Conservation (phyloP, 2,113 vertebrate genomes). For the Oreamnos americanus region DNA sequence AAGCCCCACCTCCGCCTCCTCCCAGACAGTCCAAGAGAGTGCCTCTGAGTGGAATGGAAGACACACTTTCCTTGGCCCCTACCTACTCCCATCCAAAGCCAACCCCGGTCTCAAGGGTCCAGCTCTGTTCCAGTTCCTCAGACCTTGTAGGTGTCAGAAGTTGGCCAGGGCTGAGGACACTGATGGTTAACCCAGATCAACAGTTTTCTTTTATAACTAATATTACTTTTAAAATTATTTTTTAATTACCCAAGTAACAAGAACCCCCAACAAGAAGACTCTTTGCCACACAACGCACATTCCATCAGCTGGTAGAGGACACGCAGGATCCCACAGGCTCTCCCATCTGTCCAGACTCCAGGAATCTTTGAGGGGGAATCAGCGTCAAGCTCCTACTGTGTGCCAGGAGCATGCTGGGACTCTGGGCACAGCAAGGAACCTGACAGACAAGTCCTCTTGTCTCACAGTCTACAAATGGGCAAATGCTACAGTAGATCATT, state of each 20-base stretch:
- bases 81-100: not conserved
- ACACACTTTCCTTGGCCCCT: too few relatives aligned
- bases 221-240: not conserved
- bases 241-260: not conserved
- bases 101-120: not conserved
- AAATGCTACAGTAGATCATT: not conserved
- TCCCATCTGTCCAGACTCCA: not conserved
- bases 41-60: not conserved
- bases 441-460: not conserved
- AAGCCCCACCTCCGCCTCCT: not conserved
- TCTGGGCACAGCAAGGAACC: not conserved
- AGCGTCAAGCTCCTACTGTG: not conserved
- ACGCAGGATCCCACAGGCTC: not conserved
- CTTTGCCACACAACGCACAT: not conserved
- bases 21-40: not conserved
- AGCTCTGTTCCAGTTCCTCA: fast-evolving
- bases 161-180: not conserved
- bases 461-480: not conserved
- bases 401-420: not conserved
- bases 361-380: not conserved
- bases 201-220: not conserved
- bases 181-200: not conserved
- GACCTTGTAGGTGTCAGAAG: too few relatives aligned
- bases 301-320: not conserved
- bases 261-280: not conserved